Percentiles rank a stretch among this genome's conserved stretches.
These are phyloP conservation scores for Pteropus alecto DNA, from an alignment of 2,113 vertebrate genomes.

Conservation along the genomic window DNA sequence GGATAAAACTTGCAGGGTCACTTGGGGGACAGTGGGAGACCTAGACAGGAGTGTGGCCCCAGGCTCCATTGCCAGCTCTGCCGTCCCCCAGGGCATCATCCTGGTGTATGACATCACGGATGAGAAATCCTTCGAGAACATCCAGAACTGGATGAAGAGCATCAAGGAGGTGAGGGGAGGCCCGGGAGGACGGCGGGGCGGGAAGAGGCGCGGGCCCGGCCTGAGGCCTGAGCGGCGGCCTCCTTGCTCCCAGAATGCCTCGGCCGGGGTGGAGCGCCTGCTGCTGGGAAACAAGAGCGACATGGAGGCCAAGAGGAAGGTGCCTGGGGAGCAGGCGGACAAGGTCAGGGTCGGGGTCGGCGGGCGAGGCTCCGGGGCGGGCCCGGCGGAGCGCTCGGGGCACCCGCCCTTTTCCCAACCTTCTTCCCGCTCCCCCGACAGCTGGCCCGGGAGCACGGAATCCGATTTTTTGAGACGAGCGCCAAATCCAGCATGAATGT, in stretches of 20 bases:
- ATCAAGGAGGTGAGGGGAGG: conserved; percentile 85
- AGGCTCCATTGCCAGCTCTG: background rate
- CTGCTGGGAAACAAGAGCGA: conserved; percentile 96
- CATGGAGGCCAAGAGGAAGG: conserved; percentile 91
- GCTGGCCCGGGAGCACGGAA: conserved; percentile 93
- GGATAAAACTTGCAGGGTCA: background rate
- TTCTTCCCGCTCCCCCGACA: conserved; percentile 65
- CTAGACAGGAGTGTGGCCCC: background rate
- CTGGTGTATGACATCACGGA: conserved; percentile 97
- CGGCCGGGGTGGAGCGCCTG: conserved; percentile 91
- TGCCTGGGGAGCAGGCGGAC: conserved; percentile 89
- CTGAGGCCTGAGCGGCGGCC: background rate
- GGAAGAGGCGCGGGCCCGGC: background rate
- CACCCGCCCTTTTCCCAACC: background rate
- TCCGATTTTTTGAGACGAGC: conserved; percentile 96
- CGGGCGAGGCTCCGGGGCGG: background rate
- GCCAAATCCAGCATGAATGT: conserved; percentile 88
- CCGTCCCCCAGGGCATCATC: conserved; percentile 89
- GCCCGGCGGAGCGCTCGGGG: background rate
- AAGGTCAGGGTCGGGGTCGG: conserved; percentile 82
- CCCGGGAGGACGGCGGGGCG: background rate
- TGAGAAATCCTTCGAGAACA: conserved; percentile 95
- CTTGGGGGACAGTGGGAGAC: background rate
- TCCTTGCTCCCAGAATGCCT: conserved; percentile 88
- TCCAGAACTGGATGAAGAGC: conserved; percentile 98